Evolutionary conservation across 2,888 invertebrate species (phyloP).

Genomic region (Plutella xylostella): DNA sequence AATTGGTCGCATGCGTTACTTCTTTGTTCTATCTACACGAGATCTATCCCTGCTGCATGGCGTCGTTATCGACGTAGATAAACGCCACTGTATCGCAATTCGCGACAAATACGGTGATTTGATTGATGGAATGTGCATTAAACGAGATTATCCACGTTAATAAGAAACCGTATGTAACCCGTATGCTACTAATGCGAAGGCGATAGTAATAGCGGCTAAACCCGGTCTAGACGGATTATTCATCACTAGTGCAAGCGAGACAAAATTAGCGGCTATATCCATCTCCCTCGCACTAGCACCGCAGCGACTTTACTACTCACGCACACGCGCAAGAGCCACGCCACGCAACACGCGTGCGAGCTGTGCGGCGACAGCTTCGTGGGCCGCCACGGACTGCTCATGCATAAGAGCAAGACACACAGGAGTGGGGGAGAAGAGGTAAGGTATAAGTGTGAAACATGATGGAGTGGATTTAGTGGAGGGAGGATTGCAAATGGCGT

Average conservation of each 20-base stretch:
- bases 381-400: slow-evolving; percentile 33
- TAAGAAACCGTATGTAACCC: neutral
- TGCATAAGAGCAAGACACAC: slow-evolving; percentile 44
- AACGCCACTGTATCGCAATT: too few relatives aligned
- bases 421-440: slow-evolving; percentile 6
- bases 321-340: slow-evolving; percentile 41
- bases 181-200: neutral
- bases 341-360: slow-evolving; percentile 33
- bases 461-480: too few relatives aligned
- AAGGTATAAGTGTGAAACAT: too few relatives aligned
- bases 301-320: slow-evolving; percentile 24
- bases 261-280: neutral
- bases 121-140: too few relatives aligned
- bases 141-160: neutral
- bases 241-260: neutral
- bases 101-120: too few relatives aligned
- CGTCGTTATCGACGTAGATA: neutral
- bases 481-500: neutral
- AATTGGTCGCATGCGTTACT: neutral
- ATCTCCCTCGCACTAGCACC: neutral
- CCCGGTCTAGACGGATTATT: neutral
- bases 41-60: neutral
- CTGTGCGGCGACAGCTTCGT: slow-evolving; percentile 44
- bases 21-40: neutral
- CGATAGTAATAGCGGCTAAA: neutral